Conservation (phyloP, 2,113 vertebrate genomes). For the Empidonax alnorum region DNA sequence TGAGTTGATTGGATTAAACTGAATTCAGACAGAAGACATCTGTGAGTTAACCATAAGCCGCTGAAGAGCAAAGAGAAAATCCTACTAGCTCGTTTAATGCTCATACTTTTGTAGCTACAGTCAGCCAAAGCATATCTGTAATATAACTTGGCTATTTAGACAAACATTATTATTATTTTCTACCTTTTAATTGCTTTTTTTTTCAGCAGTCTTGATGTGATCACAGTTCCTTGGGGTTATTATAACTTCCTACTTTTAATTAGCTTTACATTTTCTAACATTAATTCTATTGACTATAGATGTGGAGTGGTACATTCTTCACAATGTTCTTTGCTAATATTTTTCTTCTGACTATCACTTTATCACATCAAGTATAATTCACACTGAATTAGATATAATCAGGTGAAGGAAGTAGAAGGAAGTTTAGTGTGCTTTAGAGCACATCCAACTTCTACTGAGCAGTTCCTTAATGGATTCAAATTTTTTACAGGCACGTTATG, state of each 20-base stretch:
- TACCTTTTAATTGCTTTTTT: background rate
- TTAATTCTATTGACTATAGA: background rate
- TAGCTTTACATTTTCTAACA: background rate
- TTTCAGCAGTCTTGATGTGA: background rate
- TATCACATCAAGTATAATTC: background rate
- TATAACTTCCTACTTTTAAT: background rate
- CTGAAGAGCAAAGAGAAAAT: constrained; percentile 67
- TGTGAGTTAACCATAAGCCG: constrained; percentile 58
- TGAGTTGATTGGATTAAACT: constrained; percentile 82
- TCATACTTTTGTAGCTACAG: background rate
- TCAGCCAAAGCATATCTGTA: background rate
- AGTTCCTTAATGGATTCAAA: background rate
- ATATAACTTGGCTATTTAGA: constrained; percentile 9
- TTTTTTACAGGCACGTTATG: constrained; percentile 6
- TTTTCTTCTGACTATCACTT: background rate
- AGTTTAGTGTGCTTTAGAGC: background rate
- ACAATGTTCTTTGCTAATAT: background rate
- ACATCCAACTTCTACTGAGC: background rate
- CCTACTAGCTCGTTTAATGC: constrained; percentile 24
- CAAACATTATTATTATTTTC: background rate
- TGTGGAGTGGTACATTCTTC: background rate
- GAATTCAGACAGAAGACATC: constrained; percentile 71
- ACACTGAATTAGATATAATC: constrained; percentile 1
- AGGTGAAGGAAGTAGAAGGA: constrained; percentile 2
- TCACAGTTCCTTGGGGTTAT: background rate